Conservation (phyloP, 2,113 vertebrate species). For the Sylvietta virens region DNA sequence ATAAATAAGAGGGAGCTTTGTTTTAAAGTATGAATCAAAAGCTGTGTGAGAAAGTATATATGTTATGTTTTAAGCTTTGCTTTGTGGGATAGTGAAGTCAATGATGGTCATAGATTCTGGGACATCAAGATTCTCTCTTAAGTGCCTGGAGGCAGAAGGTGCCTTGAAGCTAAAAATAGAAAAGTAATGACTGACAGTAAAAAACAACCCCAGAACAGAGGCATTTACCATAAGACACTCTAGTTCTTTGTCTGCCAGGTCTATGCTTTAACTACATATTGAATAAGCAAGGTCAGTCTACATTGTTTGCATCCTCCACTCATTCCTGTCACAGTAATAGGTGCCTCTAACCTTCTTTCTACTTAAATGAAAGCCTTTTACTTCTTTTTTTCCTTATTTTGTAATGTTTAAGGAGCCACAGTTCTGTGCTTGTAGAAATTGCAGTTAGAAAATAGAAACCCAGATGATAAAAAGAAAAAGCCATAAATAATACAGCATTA, state of each 20-base stretch:
- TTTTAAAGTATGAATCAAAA: conserved; percentile 7
- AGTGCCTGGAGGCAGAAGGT: neutral
- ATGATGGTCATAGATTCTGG: neutral
- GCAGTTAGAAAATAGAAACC: conserved; percentile 51
- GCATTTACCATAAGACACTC: neutral
- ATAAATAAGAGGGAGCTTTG: neutral
- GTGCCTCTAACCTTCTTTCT: conserved; percentile 33
- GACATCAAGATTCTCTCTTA: neutral
- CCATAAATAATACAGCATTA: conserved; percentile 17
- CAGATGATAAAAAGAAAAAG: conserved; percentile 46
- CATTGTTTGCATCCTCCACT: conserved; percentile 31
- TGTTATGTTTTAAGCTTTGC: neutral
- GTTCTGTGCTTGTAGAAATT: conserved; percentile 33
- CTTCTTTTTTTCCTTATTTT: neutral
- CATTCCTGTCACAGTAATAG: conserved; percentile 54
- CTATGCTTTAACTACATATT: neutral
- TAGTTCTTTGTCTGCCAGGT: neutral
- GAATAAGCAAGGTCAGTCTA: conserved; percentile 13
- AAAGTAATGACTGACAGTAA: conserved; percentile 26
- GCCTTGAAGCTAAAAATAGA: neutral
- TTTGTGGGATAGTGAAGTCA: conserved; percentile 1
- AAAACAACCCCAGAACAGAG: neutral
- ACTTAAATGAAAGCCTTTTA: conserved; percentile 47
- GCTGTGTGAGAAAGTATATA: neutral
- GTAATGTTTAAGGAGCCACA: conserved; percentile 40